Evolutionary conservation across 2,888 invertebrate genomes (phyloP).

Genomic region (Erebia palarica): DNA sequence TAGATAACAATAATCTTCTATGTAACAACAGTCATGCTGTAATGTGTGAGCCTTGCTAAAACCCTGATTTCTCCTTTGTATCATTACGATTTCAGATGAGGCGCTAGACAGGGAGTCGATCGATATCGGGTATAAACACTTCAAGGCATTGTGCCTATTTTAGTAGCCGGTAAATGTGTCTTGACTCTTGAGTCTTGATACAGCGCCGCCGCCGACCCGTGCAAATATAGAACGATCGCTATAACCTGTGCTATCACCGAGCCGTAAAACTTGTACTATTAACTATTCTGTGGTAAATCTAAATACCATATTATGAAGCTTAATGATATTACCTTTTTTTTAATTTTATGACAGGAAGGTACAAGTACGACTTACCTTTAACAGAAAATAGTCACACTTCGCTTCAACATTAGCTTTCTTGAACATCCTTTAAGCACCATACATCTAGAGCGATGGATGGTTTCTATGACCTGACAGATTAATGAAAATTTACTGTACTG

Average conservation of each 20-base stretch:
- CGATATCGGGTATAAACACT: constrained; percentile 21
- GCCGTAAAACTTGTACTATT: neutral
- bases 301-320: neutral
- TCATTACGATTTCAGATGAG: neutral
- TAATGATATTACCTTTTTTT: neutral
- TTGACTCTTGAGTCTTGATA: constrained; percentile 18
- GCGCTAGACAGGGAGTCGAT: constrained; percentile 21
- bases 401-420: too few relatives aligned
- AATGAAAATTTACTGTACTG: too few relatives aligned
- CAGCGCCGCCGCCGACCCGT: constrained; percentile 20
- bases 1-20: too few relatives aligned
- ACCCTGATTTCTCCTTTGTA: neutral
- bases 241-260: neutral
- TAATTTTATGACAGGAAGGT: neutral
- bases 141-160: constrained; percentile 34
- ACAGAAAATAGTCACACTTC: too few relatives aligned
- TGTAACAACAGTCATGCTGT: neutral
- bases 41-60: neutral
- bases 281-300: too few relatives aligned
- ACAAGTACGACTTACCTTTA: too few relatives aligned
- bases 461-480: too few relatives aligned
- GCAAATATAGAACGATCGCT: constrained; percentile 27
- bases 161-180: constrained; percentile 29
- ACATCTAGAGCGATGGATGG: too few relatives aligned
- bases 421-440: too few relatives aligned